Evolutionary conservation across 2,888 invertebrate genomes (phyloP), one percentile per base, ranked within the genome.

Genomic region (Carpatolechia fugitivella): DNA sequence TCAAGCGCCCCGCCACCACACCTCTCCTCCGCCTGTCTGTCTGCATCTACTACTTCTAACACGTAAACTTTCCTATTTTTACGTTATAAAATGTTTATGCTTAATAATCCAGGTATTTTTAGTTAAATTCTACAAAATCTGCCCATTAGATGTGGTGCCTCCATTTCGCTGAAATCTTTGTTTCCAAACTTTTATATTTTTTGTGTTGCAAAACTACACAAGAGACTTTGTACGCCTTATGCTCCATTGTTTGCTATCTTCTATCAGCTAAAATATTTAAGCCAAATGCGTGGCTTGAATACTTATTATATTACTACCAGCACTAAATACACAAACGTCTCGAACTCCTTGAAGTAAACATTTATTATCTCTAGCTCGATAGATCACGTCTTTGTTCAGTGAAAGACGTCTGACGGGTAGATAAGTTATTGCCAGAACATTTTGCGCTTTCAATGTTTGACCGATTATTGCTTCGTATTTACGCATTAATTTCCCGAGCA

Each of bases 1-100:
- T 75, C 72, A 71, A 74, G 75, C 77, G 72, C 69, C 72, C 65
- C 14, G 14, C 60, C 70, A 68, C 74, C 74, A 74, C 76, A 64
- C 77, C 80, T 75, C 78, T 76, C 68, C 73, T 60, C 56, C 40
- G 16, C 14, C 40, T 16, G 44, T 24, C 30, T 50, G 49, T 50
- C 40, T 53, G 53, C 53, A 33, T 24, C 20, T 40, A 47, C 36
- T 53, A 8, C 47, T 46, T n/a, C n/a, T n/a, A n/a, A 52, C 29
- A 41, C 52, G 35, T 41, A 52, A 52, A 40, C 18, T 41, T 35
- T 35, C 6, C 18, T 35, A 49, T 35, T 13, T 24, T 44, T 44
- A 44, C 13, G 20, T 24, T n/a, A 20, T 24, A 20, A 35, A 47
- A 31, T 47, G 14, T 14, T 29, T 16, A 16, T 14, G 13, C 5